Evolutionary conservation across 53 echinoderm and acorn worm genomes (phyloP).

Genomic region (Actinopyga echinites): DNA sequence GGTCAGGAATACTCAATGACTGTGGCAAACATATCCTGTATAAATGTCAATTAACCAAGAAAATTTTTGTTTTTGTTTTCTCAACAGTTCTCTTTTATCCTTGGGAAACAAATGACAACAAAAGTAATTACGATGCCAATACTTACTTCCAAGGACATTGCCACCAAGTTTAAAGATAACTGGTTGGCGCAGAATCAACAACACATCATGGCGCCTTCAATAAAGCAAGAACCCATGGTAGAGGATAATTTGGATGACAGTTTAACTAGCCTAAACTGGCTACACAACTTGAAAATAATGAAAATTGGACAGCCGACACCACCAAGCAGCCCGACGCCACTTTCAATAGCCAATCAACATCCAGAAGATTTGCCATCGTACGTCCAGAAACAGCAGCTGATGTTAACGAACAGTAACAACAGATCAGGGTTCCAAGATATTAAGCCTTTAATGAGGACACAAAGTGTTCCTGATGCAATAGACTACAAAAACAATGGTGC

Average conservation of each 20-base stretch:
- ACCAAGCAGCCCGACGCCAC: conserved; percentile 88
- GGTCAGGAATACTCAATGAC: too few relatives aligned
- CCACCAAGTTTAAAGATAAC: conserved; percentile 64
- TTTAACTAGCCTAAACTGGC: conserved; percentile 94
- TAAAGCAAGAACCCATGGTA: conserved; percentile 30
- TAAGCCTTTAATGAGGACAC: conserved; percentile 44
- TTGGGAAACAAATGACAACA: conserved; percentile 12
- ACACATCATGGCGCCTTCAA: conserved; percentile 6
- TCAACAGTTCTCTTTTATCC: too few relatives aligned
- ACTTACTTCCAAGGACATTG: conserved; percentile 66
- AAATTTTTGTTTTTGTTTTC: too few relatives aligned
- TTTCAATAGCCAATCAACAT: conserved; percentile 66
- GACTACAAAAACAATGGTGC: conserved; percentile 87
- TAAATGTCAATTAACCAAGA: too few relatives aligned
- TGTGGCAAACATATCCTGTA: too few relatives aligned
- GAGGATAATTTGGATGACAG: conserved; percentile 89
- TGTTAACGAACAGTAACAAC: conserved; percentile 31
- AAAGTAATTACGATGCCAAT: conserved; percentile 57
- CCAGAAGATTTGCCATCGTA: conserved; percentile 42
- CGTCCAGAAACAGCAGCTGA: conserved; percentile 42
- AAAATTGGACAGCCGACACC: conserved; percentile 89
- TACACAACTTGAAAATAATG: conserved; percentile 95
- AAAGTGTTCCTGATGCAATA: conserved; percentile 53
- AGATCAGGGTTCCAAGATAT: conserved; percentile 33
- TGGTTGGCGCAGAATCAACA: conserved; percentile 16